Evolutionary conservation across 2,797 vertebrate species (phyloP).

Genomic region (Naso thynnoides): DNA sequence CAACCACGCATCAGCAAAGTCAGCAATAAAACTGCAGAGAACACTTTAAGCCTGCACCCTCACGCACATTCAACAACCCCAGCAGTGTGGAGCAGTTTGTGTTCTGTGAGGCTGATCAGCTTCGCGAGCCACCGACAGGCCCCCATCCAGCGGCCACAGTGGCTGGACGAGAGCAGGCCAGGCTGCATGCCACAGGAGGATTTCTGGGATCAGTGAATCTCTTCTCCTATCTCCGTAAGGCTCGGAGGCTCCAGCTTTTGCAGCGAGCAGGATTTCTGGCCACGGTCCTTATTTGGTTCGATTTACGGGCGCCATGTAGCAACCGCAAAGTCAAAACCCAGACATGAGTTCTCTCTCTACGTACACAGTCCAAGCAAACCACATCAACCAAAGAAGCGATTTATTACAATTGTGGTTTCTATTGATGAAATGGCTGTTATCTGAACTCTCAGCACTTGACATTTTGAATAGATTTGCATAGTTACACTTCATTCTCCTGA

Average conservation of each 20-base stretch:
- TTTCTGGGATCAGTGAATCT: conserved; percentile 74
- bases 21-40: conserved; percentile 66
- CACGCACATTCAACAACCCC: conserved; percentile 54
- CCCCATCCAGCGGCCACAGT: conserved; percentile 70
- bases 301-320: conserved; percentile 72
- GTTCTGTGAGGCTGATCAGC: conserved; percentile 62
- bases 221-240: conserved; percentile 60
- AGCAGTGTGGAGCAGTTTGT: conserved; percentile 47
- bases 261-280: conserved; percentile 59
- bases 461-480: conserved; percentile 21
- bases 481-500: conserved; percentile 14
- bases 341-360: conserved; percentile 46
- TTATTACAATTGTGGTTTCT: conserved; percentile 47
- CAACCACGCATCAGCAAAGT: conserved; percentile 55
- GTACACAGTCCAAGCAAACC: conserved; percentile 40
- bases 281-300: conserved; percentile 71
- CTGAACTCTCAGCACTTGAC: conserved; percentile 29
- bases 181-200: conserved; percentile 62
- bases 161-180: conserved; percentile 61
- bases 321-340: conserved; percentile 69
- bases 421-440: conserved; percentile 48
- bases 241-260: conserved; percentile 50
- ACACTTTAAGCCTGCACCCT: conserved; percentile 68
- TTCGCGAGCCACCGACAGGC: conserved; percentile 63
- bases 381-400: conserved; percentile 44